Conservation (phyloP, 2,113 vertebrate species). For the Lota lota region DNA sequence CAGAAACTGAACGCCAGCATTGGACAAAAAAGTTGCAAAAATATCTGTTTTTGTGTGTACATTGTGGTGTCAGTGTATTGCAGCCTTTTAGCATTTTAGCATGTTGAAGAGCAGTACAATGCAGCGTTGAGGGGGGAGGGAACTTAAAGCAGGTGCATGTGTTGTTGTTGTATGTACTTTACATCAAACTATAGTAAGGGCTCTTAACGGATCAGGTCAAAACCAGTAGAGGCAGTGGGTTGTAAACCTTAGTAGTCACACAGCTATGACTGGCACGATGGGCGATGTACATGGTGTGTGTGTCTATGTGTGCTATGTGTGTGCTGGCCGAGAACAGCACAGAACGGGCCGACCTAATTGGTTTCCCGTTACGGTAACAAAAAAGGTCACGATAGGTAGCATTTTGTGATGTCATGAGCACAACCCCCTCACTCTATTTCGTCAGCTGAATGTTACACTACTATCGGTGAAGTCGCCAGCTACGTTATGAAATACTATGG, state of each 20-base stretch:
- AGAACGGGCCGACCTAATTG: neutral
- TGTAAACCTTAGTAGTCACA: neutral
- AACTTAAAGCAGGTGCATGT: slow-evolving; percentile 13
- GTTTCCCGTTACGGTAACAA: neutral
- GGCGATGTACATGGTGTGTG: neutral
- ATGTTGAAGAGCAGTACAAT: slow-evolving; percentile 35
- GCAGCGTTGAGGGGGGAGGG: neutral
- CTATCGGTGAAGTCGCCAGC: neutral
- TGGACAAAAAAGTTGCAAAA: slow-evolving; percentile 68
- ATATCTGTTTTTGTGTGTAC: slow-evolving; percentile 56
- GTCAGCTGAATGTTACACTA: neutral
- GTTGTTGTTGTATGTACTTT: neutral
- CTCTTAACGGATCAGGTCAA: neutral
- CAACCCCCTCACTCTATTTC: neutral
- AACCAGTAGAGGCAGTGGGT: neutral
- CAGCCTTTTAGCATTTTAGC: slow-evolving; percentile 52
- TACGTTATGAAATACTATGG: neutral
- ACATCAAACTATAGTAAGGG: neutral
- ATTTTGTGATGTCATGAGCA: neutral
- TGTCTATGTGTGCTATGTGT: too few relatives aligned
- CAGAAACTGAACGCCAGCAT: slow-evolving; percentile 62
- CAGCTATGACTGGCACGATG: neutral
- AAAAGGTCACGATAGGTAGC: neutral
- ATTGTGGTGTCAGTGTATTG: slow-evolving; percentile 59
- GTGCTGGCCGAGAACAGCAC: neutral